phyloP scores from a whole-genome alignment of 2,797 vertebrate genomes.

The Sus cebifrons region DNA sequence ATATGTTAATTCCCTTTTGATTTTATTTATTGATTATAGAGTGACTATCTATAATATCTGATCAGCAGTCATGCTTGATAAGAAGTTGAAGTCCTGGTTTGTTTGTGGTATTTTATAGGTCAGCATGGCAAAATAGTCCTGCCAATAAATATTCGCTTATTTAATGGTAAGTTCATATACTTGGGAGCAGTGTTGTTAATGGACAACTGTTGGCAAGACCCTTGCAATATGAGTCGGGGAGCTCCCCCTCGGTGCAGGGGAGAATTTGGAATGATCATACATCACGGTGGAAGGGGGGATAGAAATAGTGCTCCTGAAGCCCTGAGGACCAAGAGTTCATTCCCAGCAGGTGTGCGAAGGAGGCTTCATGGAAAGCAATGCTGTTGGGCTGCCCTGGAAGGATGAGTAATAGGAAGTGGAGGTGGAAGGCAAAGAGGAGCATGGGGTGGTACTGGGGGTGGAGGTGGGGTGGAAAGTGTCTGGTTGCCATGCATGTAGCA shows the following conservation, averaged over 20 bases:
- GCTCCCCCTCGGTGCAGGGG: not conserved
- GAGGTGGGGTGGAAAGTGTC: not conserved
- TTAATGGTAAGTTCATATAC: constrained; percentile 29
- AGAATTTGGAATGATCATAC: too few relatives aligned
- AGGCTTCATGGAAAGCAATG: not conserved
- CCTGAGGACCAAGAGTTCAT: not conserved
- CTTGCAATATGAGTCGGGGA: not conserved
- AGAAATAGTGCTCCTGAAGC: not conserved
- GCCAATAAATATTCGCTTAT: constrained; percentile 7
- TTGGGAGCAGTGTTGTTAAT: not conserved
- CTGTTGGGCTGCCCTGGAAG: not conserved
- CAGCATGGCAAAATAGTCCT: not conserved
- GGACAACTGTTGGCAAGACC: not conserved
- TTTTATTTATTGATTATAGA: constrained; percentile 25
- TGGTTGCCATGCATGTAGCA: not conserved
- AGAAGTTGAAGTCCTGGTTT: constrained; percentile 36
- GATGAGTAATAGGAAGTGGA: not conserved
- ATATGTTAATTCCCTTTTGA: constrained; percentile 22
- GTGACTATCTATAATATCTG: not conserved
- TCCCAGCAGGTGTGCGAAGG: not conserved
- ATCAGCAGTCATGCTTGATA: not conserved
- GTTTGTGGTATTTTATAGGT: not conserved
- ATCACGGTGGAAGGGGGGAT: not conserved
- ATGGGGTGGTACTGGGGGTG: too few relatives aligned
- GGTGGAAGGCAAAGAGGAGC: not conserved